These are phyloP conservation scores for Nansenia antarctica DNA, from an alignment of 2,113 vertebrate genomes.

Conservation along the genomic window DNA sequence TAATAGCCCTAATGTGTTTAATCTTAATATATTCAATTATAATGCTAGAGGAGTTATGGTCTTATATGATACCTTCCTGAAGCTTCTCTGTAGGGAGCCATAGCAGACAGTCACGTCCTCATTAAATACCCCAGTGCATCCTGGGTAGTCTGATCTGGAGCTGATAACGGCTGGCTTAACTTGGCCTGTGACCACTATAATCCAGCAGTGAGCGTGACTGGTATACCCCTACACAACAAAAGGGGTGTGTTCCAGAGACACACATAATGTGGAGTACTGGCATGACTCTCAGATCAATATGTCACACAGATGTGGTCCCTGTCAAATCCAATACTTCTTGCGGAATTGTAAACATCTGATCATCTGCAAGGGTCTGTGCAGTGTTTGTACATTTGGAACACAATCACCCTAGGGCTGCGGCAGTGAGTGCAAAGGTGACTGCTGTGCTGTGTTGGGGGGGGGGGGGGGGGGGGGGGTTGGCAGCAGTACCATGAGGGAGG, in stretches of 20 bases:
- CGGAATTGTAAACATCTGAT: too few relatives aligned
- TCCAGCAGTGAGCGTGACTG: conserved; percentile 17
- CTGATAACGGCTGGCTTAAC: neutral
- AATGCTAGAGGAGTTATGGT: conserved; percentile 18
- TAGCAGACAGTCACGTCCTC: neutral
- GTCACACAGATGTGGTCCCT: too few relatives aligned
- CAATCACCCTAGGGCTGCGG: too few relatives aligned
- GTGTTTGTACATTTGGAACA: too few relatives aligned
- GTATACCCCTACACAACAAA: too few relatives aligned
- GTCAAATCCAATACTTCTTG: too few relatives aligned
- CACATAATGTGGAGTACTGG: too few relatives aligned
- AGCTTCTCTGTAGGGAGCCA: neutral
- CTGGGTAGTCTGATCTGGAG: conserved; percentile 11
- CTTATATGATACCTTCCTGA: neutral
- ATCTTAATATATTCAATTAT: conserved; percentile 43
- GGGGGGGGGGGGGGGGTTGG: too few relatives aligned
- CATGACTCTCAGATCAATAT: too few relatives aligned
- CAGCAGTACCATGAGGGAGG: conserved; percentile 53
- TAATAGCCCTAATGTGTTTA: conserved; percentile 28
- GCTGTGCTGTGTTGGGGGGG: too few relatives aligned
- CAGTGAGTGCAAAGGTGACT: conserved; percentile 6
- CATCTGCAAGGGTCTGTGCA: too few relatives aligned
- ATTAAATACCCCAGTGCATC: conserved; percentile 7
- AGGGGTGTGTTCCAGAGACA: too few relatives aligned
- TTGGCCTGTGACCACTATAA: neutral